A percentile compares a stretch with the other conserved stretches of the same genome.
Conservation (phyloP, 2,113 vertebrate genomes). For the mouse (Mus musculus) region DNA sequence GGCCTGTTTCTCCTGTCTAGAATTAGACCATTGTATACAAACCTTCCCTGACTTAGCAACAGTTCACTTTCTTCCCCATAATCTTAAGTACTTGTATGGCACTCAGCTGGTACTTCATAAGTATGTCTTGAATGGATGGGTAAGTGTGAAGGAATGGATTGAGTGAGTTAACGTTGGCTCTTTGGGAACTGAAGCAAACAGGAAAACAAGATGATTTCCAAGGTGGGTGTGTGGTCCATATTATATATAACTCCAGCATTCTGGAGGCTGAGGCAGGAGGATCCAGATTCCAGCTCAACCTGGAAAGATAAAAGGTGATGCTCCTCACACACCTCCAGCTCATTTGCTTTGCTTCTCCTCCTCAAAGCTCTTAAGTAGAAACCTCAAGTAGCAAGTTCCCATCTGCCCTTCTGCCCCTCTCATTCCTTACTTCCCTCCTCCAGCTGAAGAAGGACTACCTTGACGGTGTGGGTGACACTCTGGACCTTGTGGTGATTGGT, state of each 20-base stretch:
- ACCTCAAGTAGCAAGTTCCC: fast-evolving
- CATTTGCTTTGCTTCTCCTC: not conserved
- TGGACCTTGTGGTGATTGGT: conserved; percentile 95
- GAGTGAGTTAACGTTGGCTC: fast-evolving
- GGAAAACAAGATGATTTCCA: fast-evolving
- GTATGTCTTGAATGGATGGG: not conserved
- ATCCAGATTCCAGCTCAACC: not conserved
- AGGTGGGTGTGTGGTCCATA: too few species aligned
- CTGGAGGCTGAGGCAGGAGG: not conserved
- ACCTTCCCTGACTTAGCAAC: not conserved
- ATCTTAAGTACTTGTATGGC: not conserved
- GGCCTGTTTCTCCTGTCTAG: not conserved
- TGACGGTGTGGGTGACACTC: conserved; percentile 92
- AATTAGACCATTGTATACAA: not conserved
- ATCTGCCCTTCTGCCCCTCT: not conserved
- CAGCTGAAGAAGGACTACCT: conserved; percentile 97
- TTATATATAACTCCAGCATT: not conserved
- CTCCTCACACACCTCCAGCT: fast-evolving
- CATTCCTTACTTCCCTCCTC: not conserved
- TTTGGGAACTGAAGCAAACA: not conserved
- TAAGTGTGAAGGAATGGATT: not conserved
- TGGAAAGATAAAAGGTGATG: not conserved
- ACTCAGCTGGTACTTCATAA: not conserved
- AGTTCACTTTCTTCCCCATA: fast-evolving
- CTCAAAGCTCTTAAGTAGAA: not conserved